A percentile compares a stretch with the other conserved stretches of the same genome.
Evolutionary conservation across 1,140 invertebrate genomes (phyloP).

Genomic region (Calycopis cecrops): DNA sequence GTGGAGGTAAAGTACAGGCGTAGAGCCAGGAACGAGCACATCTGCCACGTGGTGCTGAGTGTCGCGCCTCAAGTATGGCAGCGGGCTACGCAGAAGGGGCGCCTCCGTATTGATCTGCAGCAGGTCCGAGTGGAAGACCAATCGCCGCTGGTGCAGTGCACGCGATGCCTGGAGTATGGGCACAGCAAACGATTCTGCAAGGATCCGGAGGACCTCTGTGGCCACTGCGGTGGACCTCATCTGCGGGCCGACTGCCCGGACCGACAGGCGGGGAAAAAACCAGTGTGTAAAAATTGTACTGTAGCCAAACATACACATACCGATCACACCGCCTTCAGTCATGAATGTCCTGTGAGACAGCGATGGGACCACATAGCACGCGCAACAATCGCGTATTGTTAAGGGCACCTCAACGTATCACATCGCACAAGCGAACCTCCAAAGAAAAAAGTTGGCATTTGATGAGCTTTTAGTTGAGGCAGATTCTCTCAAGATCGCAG

Average conservation of each 20-base stretch:
- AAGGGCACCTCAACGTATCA: neutral
- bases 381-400: too few relatives aligned
- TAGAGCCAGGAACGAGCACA: neutral
- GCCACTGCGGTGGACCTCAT: conserved; percentile 22
- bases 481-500: neutral
- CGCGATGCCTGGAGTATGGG: too few relatives aligned
- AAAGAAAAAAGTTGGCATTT: neutral
- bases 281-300: conserved; percentile 20
- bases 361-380: conserved; percentile 6
- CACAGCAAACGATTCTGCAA: conserved; percentile 6
- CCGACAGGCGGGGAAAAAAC: neutral
- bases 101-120: neutral
- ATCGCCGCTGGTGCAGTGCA: too few relatives aligned
- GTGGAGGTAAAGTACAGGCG: neutral
- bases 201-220: conserved; percentile 13
- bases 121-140: neutral
- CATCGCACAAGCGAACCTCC: neutral
- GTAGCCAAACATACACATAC: conserved; percentile 2
- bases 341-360: conserved; percentile 3
- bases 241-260: conserved; percentile 8
- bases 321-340: conserved; percentile 14
- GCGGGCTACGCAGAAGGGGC: neutral
- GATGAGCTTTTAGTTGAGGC: conserved; percentile 11
- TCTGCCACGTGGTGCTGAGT: conserved; percentile 12
- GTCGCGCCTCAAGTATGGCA: conserved; percentile 10